Evolutionary conservation across 2,888 invertebrate genomes (phyloP).

Genomic region (Oligia fasciuncula): DNA sequence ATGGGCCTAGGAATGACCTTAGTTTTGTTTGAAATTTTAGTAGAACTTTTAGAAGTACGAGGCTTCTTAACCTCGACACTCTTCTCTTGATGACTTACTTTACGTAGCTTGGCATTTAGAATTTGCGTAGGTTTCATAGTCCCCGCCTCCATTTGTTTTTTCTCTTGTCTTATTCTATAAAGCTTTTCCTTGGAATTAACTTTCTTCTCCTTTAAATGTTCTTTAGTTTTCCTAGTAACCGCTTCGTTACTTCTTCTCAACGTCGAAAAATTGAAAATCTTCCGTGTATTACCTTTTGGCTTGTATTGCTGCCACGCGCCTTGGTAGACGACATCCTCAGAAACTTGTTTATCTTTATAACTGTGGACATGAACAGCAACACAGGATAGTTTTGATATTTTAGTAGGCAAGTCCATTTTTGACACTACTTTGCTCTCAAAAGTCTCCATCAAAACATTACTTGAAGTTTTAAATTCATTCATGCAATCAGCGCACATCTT

Average conservation of each 20-base stretch:
- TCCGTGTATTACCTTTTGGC: slow-evolving; percentile 67
- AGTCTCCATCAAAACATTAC: slow-evolving; percentile 62
- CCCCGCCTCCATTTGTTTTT: slow-evolving; percentile 36
- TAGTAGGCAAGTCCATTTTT: slow-evolving; percentile 57
- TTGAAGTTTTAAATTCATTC: slow-evolving; percentile 55
- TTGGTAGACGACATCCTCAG: slow-evolving; percentile 85
- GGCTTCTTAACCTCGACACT: slow-evolving; percentile 20
- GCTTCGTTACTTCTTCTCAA: slow-evolving; percentile 63
- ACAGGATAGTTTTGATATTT: slow-evolving; percentile 74
- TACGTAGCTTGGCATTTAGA: slow-evolving; percentile 22
- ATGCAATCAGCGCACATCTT: slow-evolving; percentile 21
- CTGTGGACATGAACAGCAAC: slow-evolving; percentile 85
- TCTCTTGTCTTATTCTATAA: slow-evolving; percentile 38
- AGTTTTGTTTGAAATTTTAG: slow-evolving; percentile 43
- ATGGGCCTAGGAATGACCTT: slow-evolving; percentile 49
- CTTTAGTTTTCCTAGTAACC: slow-evolving; percentile 59
- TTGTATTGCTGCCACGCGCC: slow-evolving; percentile 81
- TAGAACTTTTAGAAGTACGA: slow-evolving; percentile 19
- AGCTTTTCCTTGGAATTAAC: slow-evolving; percentile 64
- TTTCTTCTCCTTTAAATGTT: slow-evolving; percentile 49
- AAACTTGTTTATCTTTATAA: slow-evolving; percentile 78
- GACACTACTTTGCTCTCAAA: slow-evolving; percentile 54
- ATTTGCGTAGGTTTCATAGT: slow-evolving; percentile 34
- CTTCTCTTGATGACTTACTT: slow-evolving; percentile 32
- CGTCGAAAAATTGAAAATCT: slow-evolving; percentile 55